phyloP scores from a whole-genome alignment of 2,113 vertebrate species.

The Theristicus caerulescens region DNA sequence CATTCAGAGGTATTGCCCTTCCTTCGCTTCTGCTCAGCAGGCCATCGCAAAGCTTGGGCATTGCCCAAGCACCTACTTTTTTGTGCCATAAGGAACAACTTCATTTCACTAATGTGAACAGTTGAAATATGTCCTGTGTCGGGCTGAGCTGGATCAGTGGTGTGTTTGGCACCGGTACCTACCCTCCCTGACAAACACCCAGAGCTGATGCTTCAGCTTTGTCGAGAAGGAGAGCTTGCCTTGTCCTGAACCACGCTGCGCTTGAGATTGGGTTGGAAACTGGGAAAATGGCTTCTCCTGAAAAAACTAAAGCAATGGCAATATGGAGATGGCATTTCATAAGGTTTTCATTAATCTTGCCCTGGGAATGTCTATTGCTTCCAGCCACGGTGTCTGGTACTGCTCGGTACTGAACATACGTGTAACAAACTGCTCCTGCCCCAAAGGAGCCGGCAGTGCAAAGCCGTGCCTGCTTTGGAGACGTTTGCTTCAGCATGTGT shows the following conservation, averaged over 20 bases:
- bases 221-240: not conserved
- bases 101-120: not conserved
- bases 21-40: not conserved
- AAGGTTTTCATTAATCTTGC: not conserved
- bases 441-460: not conserved
- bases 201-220: not conserved
- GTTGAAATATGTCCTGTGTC: not conserved
- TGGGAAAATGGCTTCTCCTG: not conserved
- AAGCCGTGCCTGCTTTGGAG: not conserved
- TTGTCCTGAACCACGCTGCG: not conserved
- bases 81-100: not conserved
- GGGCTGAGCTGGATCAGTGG: not conserved
- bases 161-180: not conserved
- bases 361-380: not conserved
- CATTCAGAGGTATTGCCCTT: not conserved
- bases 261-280: not conserved
- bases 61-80: accelerated
- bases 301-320: not conserved
- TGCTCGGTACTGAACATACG: not conserved
- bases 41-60: not conserved
- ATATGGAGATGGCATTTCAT: accelerated
- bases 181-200: not conserved
- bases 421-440: not conserved
- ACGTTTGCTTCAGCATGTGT: accelerated
- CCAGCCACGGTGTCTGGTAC: not conserved